These are phyloP conservation scores for Antechinus flavipes DNA, from an alignment of 2,113 vertebrate species.

Conservation along the genomic window DNA sequence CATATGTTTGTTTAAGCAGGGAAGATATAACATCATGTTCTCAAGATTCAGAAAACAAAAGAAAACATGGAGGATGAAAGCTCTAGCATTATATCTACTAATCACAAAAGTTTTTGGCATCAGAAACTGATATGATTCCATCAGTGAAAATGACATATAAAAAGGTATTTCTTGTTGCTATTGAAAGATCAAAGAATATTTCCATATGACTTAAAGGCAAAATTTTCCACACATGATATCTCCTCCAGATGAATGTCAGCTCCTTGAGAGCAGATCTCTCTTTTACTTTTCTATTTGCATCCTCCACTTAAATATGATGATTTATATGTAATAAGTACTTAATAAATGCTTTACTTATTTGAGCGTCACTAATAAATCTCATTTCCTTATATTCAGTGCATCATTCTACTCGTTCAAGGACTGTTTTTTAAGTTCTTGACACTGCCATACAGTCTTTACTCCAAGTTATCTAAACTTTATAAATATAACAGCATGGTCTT, in stretches of 20 bases:
- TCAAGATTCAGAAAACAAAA: not conserved
- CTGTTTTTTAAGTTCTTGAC: not conserved
- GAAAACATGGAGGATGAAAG: not conserved
- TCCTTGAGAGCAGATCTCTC: not conserved
- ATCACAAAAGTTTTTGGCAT: not conserved
- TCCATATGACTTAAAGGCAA: not conserved
- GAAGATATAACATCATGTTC: not conserved
- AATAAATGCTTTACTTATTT: not conserved
- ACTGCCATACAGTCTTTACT: not conserved
- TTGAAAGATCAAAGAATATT: not conserved
- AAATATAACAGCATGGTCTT: not conserved
- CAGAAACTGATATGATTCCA: not conserved
- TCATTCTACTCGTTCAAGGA: not conserved
- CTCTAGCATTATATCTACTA: too few species aligned
- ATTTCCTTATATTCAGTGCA: not conserved
- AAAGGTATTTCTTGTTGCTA: not conserved
- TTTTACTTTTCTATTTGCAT: not conserved
- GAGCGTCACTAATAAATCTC: not conserved
- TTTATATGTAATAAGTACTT: not conserved
- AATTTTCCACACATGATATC: not conserved
- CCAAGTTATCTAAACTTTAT: not conserved
- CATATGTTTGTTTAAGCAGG: too few species aligned
- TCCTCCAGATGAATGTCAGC: not conserved
- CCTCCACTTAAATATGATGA: not conserved
- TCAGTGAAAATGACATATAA: not conserved